Evolutionary conservation across 2,797 vertebrate genomes (phyloP), one percentile per base, ranked within the genome.

Genomic region (Rhadinocentrus ornatus): DNA sequence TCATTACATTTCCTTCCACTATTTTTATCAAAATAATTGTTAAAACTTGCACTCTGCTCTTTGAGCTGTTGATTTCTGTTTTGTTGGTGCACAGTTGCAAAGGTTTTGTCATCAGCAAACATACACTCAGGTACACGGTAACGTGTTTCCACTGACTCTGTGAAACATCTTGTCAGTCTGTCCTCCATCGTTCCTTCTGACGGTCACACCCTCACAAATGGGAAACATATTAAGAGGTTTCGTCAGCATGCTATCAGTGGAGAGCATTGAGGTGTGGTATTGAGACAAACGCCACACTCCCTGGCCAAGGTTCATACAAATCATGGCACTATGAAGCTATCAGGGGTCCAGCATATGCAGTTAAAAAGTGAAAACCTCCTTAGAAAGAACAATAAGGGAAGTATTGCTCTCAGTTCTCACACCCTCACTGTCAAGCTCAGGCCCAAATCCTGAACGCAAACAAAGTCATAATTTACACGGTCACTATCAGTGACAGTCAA

Each of bases 301-400:
- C 57, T 70, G 83, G 77, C 71, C 89, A 92, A 91, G 50, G 91
- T 91, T 91, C 87, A 90, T 29, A 39, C n/a, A 80, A 67, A 77
- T 64, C 54, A 72, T 12, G 82, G 26, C 55, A 62, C 44, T 18
- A 2, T 24, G 26, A 48, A 63, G 37, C 61, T 67, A 52, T 75
- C 62, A 32, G 20, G 27, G 27, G 29, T 73, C 29, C 20, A 39
- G 39, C 60, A 53, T 1, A 4, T n/a, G 15, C 20, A 27, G 32
- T 24, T 6, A 31, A 66, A 52, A 13, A 15, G 4, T 24, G 39
- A 22, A 77, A 78, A 24, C 7, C 26, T 29, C 37, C 22, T 29
- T 12, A 18, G 48, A 56, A 60, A 53, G 70, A 77, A 69, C 24
- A 76, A 41, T n/a, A 29, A 61, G 29, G 9, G 10, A 39, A 72